Conservation (phyloP, 2,888 invertebrate genomes). For the Xestobium rufovillosum region DNA sequence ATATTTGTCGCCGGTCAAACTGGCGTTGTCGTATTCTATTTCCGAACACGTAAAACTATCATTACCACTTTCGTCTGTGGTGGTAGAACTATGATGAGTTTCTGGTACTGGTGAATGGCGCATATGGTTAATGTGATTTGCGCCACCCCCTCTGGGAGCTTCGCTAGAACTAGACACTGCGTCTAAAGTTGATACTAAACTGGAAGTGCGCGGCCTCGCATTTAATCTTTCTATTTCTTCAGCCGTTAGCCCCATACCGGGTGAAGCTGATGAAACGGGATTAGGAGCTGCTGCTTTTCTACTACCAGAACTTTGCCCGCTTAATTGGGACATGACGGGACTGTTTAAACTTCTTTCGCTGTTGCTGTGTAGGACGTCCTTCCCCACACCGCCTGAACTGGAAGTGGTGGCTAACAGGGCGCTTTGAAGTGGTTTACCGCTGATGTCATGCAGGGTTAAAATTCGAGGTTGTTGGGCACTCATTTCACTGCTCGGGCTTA, state of each 20-base stretch:
- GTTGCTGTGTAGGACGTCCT: conserved; percentile 83
- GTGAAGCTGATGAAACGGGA: conserved; percentile 58
- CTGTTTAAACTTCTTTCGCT: conserved; percentile 88
- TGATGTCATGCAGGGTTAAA: conserved; percentile 87
- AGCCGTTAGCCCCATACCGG: conserved; percentile 80
- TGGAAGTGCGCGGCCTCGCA: conserved; percentile 79
- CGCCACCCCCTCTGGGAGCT: conserved; percentile 63
- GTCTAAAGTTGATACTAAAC: conserved; percentile 85
- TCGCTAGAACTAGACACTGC: conserved; percentile 89
- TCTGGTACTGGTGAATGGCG: conserved; percentile 67
- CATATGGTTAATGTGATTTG: conserved; percentile 60
- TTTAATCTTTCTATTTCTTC: conserved; percentile 90
- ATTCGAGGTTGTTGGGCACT: conserved; percentile 88
- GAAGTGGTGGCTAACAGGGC: conserved; percentile 84
- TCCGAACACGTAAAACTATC: conserved; percentile 98
- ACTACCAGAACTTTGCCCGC: conserved; percentile 77
- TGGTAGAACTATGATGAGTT: conserved; percentile 68
- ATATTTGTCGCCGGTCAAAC: conserved; percentile 70
- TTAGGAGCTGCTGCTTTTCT: conserved; percentile 65
- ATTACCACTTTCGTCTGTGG: conserved; percentile 89
- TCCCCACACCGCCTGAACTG: conserved; percentile 79
- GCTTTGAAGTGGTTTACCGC: conserved; percentile 85
- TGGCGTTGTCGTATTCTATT: conserved; percentile 92
- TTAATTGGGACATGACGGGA: conserved; percentile 86
- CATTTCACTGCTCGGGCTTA: conserved; percentile 87